Conservation (phyloP, 2,113 vertebrate genomes). For the Pongo abelii region DNA sequence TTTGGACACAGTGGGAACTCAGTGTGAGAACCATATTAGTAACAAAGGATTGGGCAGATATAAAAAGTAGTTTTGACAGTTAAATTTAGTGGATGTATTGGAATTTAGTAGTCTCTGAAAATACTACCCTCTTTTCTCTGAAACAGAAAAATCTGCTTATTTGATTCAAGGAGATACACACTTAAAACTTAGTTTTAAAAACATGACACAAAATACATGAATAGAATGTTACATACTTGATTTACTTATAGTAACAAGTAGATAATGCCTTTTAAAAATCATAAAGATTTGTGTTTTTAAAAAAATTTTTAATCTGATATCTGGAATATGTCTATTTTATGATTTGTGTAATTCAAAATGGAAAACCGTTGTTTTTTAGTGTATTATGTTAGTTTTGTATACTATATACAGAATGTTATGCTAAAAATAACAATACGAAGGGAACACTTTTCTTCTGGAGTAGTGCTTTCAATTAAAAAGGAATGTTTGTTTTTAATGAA, state of each 20-base stretch:
- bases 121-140: constrained; percentile 28
- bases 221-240: constrained; percentile 11
- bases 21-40: neutral
- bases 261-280: constrained; percentile 20
- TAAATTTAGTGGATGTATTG: neutral
- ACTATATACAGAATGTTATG: neutral
- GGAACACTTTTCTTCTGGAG: constrained; percentile 53
- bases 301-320: neutral
- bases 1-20: neutral
- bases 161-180: neutral
- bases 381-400: constrained; percentile 1
- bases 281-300: neutral
- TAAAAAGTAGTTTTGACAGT: neutral
- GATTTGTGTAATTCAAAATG: constrained; percentile 26
- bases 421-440: constrained; percentile 31
- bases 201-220: neutral
- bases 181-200: constrained; percentile 54
- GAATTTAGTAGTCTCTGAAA: neutral
- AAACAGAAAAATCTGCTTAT: constrained; percentile 23
- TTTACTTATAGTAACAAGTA: neutral
- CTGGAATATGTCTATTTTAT: neutral
- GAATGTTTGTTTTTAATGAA: constrained; percentile 57
- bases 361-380: constrained; percentile 23
- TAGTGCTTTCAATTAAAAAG: constrained; percentile 68
- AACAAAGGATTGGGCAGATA: neutral